Evolutionary conservation across 2,888 invertebrate genomes (phyloP).

Genomic region (Acleris literana): DNA sequence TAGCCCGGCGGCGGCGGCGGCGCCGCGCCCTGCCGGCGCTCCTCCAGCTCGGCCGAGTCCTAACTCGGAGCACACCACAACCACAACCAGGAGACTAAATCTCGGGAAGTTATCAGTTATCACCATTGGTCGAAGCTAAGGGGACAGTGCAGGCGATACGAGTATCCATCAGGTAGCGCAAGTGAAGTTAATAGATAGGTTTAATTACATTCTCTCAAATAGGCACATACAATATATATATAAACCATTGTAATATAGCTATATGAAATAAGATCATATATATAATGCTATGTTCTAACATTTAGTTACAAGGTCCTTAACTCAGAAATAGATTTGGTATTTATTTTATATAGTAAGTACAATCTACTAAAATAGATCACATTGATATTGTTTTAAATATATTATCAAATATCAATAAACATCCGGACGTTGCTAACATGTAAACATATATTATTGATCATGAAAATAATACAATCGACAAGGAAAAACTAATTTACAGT

Average conservation of each 20-base stretch:
- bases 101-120: conserved; percentile 26
- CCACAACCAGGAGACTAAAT: conserved; percentile 63
- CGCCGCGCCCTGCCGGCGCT: background rate
- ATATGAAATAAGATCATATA: conserved; percentile 18
- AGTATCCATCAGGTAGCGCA: background rate
- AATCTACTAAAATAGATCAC: conserved; percentile 36
- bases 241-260: conserved; percentile 20
- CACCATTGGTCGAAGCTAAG: conserved; percentile 28
- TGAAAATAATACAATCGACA: too few species aligned
- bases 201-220: conserved; percentile 24
- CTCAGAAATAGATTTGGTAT: conserved; percentile 25
- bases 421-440: conserved; percentile 11
- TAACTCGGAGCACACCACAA: conserved; percentile 70
- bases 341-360: conserved; percentile 24
- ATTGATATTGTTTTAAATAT: conserved; percentile 29
- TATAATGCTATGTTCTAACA: conserved; percentile 25
- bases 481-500: too few species aligned
- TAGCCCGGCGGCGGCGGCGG: background rate
- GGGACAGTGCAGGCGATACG: too few species aligned
- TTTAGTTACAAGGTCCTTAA: conserved; percentile 11
- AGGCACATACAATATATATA: conserved; percentile 32
- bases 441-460: background rate
- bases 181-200: conserved; percentile 12
- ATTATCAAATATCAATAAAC: conserved; percentile 18
- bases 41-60: conserved; percentile 17